phyloP scores from a whole-genome alignment of 23 tunicate species.

The Ascidia mentula region DNA sequence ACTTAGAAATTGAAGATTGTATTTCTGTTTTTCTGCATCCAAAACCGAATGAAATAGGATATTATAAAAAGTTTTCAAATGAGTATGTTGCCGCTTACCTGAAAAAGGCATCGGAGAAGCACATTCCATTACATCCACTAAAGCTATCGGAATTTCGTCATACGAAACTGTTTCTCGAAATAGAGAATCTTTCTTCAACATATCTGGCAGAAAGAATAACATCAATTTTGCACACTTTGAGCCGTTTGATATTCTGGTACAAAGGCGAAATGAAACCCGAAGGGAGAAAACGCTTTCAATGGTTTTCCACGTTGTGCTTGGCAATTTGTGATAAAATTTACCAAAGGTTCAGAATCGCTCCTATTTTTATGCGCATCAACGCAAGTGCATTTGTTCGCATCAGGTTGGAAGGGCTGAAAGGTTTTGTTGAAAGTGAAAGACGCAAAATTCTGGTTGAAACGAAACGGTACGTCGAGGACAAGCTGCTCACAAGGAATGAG shows the following conservation, averaged over 20 bases:
- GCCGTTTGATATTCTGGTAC: neutral
- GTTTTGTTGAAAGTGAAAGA: neutral
- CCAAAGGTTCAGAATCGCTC: neutral
- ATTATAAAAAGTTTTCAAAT: neutral
- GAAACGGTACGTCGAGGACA: neutral
- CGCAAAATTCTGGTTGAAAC: neutral
- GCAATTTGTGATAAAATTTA: neutral
- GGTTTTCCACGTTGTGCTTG: neutral
- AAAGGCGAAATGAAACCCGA: neutral
- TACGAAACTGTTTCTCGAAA: neutral
- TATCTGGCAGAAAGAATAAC: neutral
- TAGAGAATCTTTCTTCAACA: neutral
- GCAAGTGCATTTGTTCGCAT: neutral
- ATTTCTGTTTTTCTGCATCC: neutral
- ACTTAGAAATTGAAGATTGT: neutral
- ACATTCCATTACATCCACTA: neutral
- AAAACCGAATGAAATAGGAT: neutral
- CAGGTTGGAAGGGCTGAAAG: neutral
- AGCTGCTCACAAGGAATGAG: neutral
- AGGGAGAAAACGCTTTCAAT: neutral
- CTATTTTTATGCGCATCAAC: neutral
- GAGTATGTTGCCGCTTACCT: neutral
- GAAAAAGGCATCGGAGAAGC: neutral
- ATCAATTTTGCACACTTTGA: neutral
- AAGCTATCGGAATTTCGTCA: neutral